Percentiles rank a stretch among this genome's conserved stretches.
Evolutionary conservation across 2,888 invertebrate genomes (phyloP).

Genomic region (Stegana nigrithorax): DNA sequence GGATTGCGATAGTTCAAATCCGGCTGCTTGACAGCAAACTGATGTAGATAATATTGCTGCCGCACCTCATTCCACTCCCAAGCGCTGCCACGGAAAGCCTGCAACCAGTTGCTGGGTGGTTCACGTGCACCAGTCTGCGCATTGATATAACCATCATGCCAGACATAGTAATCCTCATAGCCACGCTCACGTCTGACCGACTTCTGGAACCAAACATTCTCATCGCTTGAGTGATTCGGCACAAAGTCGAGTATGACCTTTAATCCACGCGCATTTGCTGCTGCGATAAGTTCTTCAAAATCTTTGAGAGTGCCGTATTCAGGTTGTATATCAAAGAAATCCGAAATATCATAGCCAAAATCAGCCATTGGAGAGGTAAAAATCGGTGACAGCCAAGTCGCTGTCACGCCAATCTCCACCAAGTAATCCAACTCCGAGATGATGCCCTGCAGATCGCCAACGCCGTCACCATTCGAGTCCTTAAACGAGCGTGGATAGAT

Average conservation of each 20-base stretch:
- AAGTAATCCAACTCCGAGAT: constrained; percentile 75
- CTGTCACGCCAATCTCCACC: constrained; percentile 75
- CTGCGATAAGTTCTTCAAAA: constrained; percentile 73
- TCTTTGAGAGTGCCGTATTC: constrained; percentile 79
- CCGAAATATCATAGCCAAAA: constrained; percentile 81
- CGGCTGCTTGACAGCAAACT: constrained; percentile 79
- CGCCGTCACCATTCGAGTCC: constrained; percentile 85
- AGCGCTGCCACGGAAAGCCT: constrained; percentile 76
- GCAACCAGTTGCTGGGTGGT: constrained; percentile 67
- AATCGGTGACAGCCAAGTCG: constrained; percentile 80
- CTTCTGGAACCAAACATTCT: constrained; percentile 86
- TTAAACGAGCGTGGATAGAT: constrained; percentile 87
- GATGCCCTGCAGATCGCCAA: constrained; percentile 83
- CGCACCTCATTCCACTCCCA: constrained; percentile 79
- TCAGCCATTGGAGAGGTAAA: constrained; percentile 81
- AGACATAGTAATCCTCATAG: constrained; percentile 81
- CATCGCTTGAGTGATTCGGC: constrained; percentile 82
- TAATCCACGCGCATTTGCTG: constrained; percentile 70
- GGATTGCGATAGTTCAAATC: constrained; percentile 81
- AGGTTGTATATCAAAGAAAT: constrained; percentile 76
- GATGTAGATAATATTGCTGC: constrained; percentile 80
- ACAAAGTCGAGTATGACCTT: constrained; percentile 76
- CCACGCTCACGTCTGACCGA: constrained; percentile 74
- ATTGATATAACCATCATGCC: constrained; percentile 74
- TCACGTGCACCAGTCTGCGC: constrained; percentile 37